Conservation (phyloP, 2,797 vertebrate genomes). For the Crenuchus spilurus region DNA sequence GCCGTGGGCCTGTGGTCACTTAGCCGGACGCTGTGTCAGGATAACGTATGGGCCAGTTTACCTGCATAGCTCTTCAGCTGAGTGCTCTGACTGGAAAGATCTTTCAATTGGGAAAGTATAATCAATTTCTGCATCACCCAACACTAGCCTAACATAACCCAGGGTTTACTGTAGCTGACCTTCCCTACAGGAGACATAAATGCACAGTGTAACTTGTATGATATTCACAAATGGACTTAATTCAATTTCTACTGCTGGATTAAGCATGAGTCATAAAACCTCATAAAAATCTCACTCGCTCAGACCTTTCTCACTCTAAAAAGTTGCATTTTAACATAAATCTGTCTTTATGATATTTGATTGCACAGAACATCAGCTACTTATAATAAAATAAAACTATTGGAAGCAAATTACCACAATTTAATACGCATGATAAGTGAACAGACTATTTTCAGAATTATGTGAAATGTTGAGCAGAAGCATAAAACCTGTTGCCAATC, state of each 20-base stretch:
- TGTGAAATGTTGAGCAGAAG: too few species aligned
- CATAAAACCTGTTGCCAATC: too few species aligned
- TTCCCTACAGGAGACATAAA: not conserved
- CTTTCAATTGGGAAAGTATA: not conserved
- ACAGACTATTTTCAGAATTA: too few species aligned
- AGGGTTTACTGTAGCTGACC: not conserved
- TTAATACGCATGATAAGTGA: too few species aligned
- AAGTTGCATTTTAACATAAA: too few species aligned
- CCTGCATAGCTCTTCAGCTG: not conserved
- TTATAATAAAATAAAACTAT: not conserved
- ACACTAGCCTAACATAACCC: too few species aligned
- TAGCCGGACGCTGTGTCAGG: not conserved
- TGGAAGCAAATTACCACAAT: too few species aligned
- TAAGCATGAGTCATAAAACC: too few species aligned
- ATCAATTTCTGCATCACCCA: conserved; percentile 19
- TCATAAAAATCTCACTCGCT: too few species aligned
- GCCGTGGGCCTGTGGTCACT: not conserved
- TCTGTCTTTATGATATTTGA: too few species aligned
- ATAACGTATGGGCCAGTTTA: not conserved
- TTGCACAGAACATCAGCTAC: too few species aligned
- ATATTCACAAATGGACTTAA: not conserved
- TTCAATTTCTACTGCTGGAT: not conserved
- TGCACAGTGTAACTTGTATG: not conserved
- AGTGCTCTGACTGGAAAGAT: not conserved
- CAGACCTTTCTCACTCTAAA: too few species aligned